Conservation (phyloP, 2,797 vertebrate species). For the Anguilla anguilla region DNA sequence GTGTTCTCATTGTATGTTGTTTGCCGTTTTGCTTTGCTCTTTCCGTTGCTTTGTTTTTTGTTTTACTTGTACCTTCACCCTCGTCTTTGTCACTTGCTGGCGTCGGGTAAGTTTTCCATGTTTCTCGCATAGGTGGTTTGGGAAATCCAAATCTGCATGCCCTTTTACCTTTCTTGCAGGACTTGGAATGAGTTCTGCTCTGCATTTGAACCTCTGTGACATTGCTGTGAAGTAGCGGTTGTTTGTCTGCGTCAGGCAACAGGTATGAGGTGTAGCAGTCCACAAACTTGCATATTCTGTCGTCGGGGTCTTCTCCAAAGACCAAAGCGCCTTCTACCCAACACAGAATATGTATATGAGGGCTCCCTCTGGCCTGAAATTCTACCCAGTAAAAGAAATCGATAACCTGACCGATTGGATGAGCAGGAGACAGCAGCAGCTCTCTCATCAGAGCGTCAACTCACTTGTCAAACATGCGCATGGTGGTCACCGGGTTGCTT, state of each 20-base stretch:
- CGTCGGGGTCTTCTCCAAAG: background rate
- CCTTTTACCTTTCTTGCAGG: too few species aligned
- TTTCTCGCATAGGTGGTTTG: background rate
- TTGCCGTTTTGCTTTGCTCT: conserved; percentile 20
- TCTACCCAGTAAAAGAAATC: too few species aligned
- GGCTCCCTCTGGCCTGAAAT: background rate
- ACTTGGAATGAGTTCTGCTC: too few species aligned
- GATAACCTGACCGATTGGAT: too few species aligned
- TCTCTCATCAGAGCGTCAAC: too few species aligned
- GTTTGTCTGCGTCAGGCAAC: too few species aligned
- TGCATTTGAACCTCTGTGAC: too few species aligned
- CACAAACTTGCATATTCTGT: background rate
- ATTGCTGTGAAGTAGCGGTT: too few species aligned
- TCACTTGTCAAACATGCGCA: too few species aligned
- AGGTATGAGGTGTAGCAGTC: too few species aligned
- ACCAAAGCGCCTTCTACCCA: conserved; percentile 1
- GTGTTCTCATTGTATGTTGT: conserved; percentile 23
- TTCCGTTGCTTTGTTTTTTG: conserved; percentile 39
- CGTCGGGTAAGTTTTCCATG: conserved; percentile 37
- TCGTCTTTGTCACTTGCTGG: conserved; percentile 30
- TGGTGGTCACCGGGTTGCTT: too few species aligned
- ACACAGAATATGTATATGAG: conserved; percentile 8
- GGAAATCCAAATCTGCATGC: background rate
- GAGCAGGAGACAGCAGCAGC: too few species aligned
- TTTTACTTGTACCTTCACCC: conserved; percentile 27